Conservation (phyloP, 2,113 vertebrate genomes). For the Dicerorhinus sumatrensis region DNA sequence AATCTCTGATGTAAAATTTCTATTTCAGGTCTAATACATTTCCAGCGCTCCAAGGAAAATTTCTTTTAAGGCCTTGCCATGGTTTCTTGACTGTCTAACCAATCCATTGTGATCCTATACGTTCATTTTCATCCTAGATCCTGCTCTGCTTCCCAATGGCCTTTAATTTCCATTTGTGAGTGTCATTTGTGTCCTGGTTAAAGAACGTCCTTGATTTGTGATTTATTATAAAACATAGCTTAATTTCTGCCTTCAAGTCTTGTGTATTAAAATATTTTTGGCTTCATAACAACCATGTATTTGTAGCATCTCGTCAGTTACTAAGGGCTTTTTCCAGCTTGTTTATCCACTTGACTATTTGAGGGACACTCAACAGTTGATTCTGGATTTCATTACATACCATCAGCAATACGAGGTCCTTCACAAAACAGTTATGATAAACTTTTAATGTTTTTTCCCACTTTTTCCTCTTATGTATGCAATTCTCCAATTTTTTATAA, state of each 20-base stretch:
- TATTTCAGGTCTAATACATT: background rate
- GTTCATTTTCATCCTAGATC: background rate
- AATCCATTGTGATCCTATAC: background rate
- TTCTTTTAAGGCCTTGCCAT: background rate
- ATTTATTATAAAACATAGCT: background rate
- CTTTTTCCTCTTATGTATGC: background rate
- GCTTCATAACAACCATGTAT: background rate
- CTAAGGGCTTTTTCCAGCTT: background rate
- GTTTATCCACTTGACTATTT: background rate
- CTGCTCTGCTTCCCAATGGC: background rate
- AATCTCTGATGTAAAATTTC: background rate
- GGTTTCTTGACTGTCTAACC: background rate
- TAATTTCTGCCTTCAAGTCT: background rate
- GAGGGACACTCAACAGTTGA: background rate
- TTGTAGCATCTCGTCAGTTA: background rate
- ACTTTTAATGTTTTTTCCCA: background rate
- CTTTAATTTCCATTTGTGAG: slow-evolving; percentile 1
- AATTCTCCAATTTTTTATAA: background rate
- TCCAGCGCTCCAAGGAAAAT: background rate
- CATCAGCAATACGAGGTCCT: background rate
- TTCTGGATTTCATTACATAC: background rate
- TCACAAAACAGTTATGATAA: background rate
- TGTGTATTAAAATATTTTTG: background rate
- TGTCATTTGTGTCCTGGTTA: background rate
- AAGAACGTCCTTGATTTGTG: background rate